A percentile compares a stretch with the other conserved stretches of the same genome.
Conservation (phyloP, 2,888 invertebrate species). For the Amorpha juglandis region DNA sequence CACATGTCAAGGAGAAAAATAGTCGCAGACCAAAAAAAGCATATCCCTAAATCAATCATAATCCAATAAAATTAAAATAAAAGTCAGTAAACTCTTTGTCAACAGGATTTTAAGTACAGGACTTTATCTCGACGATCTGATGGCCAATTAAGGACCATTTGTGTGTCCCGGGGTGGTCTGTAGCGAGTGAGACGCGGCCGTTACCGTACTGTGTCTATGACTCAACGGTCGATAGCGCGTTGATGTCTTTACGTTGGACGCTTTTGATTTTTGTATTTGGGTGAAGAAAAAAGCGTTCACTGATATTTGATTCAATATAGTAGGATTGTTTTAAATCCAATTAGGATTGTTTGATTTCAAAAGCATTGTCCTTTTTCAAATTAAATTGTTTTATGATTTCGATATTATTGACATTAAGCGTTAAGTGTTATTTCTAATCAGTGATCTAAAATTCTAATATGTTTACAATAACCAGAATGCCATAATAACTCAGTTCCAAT, state of each 20-base stretch:
- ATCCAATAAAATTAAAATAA: slow-evolving; percentile 17
- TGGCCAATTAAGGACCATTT: slow-evolving; percentile 76
- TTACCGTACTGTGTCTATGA: slow-evolving; percentile 5
- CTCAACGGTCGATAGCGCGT: slow-evolving; percentile 12
- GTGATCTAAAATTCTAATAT: neutral
- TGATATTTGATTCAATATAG: neutral
- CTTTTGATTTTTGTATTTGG: neutral
- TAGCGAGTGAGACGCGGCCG: slow-evolving; percentile 23
- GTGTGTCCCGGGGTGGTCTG: slow-evolving; percentile 72
- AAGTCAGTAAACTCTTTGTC: slow-evolving; percentile 42
- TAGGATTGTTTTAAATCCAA: too few species aligned
- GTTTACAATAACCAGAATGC: neutral
- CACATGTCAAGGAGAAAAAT: slow-evolving; percentile 2
- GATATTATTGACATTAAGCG: too few species aligned
- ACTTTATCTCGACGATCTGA: slow-evolving; percentile 72
- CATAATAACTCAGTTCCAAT: neutral
- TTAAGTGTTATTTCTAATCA: too few species aligned
- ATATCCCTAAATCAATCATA: slow-evolving; percentile 19
- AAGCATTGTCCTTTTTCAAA: too few species aligned
- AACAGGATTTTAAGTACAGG: slow-evolving; percentile 56
- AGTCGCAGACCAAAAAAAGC: neutral
- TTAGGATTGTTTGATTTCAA: too few species aligned
- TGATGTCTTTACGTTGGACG: slow-evolving; percentile 19
- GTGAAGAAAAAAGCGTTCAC: neutral
- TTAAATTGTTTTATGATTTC: too few species aligned